A percentile compares a stretch with the other conserved stretches of the same genome.
Evolutionary conservation across 2,888 invertebrate species (phyloP).

Genomic region (Caradrina kadenii): DNA sequence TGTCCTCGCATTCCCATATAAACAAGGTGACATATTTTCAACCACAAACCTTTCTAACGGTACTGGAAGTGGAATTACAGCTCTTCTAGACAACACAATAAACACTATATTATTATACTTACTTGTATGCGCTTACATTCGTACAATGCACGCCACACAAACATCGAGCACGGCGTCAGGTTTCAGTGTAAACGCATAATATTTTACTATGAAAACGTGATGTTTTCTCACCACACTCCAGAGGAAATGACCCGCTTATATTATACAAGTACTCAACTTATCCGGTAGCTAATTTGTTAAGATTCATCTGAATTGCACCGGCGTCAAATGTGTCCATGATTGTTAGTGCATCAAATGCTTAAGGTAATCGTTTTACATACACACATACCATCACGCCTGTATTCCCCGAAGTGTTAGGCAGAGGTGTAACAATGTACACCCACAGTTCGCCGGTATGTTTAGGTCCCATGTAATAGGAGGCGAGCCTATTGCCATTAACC

Average conservation of each 20-base stretch:
- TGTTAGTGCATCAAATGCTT: not conserved
- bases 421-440: no score
- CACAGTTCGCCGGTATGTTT: no score
- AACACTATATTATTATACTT: constrained; percentile 51
- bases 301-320: constrained; percentile 22
- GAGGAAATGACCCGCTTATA: constrained; percentile 60
- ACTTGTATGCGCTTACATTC: constrained; percentile 35
- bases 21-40: constrained; percentile 42
- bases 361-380: constrained; percentile 2
- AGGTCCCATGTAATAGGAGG: no score
- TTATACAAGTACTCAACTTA: constrained; percentile 34
- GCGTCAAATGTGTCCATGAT: constrained; percentile 13
- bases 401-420: no score
- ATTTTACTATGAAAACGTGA: constrained; percentile 77
- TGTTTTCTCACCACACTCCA: constrained; percentile 65
- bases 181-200: constrained; percentile 73
- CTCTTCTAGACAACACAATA: constrained; percentile 61
- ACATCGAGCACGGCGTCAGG: constrained; percentile 67
- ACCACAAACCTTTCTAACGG: constrained; percentile 68
- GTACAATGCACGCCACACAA: constrained; percentile 62
- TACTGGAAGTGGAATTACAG: constrained; percentile 53
- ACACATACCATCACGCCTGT: no score
- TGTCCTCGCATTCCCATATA: constrained; percentile 12
- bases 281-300: constrained; percentile 49
- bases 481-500: no score